Evolutionary conservation across 1,140 invertebrate genomes (phyloP).

Genomic region (Drosophila obscura): DNA sequence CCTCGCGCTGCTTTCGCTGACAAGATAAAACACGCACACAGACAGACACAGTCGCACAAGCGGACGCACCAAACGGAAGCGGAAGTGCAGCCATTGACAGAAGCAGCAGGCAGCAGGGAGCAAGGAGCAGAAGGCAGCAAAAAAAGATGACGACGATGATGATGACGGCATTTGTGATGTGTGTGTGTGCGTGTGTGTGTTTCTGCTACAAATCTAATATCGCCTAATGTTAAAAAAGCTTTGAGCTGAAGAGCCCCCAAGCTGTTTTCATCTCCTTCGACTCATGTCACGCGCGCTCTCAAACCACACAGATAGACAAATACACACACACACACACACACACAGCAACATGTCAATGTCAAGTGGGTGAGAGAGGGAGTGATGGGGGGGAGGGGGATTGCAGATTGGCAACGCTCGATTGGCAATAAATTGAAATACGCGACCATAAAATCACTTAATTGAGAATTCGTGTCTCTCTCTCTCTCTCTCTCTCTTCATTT

Average conservation of each 20-base stretch:
- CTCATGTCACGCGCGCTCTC: not conserved
- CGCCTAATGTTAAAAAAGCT: constrained; percentile 69
- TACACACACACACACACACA: not conserved
- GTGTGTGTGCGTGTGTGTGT: constrained; percentile 8
- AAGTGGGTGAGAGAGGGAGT: constrained; percentile 4
- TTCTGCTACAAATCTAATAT: constrained; percentile 66
- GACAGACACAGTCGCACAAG: not conserved
- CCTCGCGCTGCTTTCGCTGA: constrained; percentile 29
- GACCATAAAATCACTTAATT: constrained; percentile 82
- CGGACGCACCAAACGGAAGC: constrained; percentile 47
- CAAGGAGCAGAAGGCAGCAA: not conserved
- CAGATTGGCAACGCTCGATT: constrained; percentile 67
- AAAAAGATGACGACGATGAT: constrained; percentile 42
- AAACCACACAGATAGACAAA: too few species aligned
- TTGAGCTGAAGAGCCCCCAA: constrained; percentile 9
- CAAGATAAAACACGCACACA: constrained; percentile 50
- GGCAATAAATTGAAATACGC: constrained; percentile 81
- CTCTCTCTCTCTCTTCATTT: too few species aligned
- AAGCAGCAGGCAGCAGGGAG: constrained; percentile 10
- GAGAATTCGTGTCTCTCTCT: constrained; percentile 68
- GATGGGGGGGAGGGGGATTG: not conserved
- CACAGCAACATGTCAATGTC: constrained; percentile 49
- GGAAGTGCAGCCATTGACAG: constrained; percentile 77
- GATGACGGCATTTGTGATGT: constrained; percentile 23
- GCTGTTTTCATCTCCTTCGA: not conserved